Percentiles rank a stretch among this genome's conserved stretches.
These are phyloP conservation scores for Andrena bucephala DNA, from an alignment of 2,888 invertebrate genomes.

Conservation along the genomic window DNA sequence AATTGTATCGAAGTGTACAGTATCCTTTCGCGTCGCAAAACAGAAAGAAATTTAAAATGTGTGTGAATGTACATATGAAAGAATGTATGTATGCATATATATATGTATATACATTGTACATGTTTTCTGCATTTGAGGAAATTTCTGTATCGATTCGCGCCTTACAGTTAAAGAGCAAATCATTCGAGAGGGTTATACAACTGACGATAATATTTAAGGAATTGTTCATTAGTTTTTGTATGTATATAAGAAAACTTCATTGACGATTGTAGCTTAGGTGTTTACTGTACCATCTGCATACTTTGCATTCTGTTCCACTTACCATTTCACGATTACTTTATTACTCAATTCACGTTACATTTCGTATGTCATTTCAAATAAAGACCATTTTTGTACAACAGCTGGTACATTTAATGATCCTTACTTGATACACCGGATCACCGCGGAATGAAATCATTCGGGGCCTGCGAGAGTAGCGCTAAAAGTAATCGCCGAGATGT, in stretches of 20 bases:
- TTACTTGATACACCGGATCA: slow-evolving; percentile 20
- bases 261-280: slow-evolving; percentile 63
- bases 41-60: slow-evolving; percentile 24
- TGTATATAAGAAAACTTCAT: slow-evolving; percentile 51
- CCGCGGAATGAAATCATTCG: slow-evolving; percentile 34
- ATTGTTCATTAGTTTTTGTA: slow-evolving; percentile 72
- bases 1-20: slow-evolving; percentile 33
- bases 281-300: slow-evolving; percentile 56
- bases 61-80: slow-evolving; percentile 53
- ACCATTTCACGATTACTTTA: slow-evolving; percentile 61
- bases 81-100: slow-evolving; percentile 53
- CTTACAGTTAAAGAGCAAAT: slow-evolving; percentile 47
- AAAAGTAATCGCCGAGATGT: not conserved
- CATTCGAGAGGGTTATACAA: slow-evolving; percentile 49
- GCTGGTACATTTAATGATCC: slow-evolving; percentile 44
- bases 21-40: slow-evolving; percentile 22
- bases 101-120: slow-evolving; percentile 40
- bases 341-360: slow-evolving; percentile 68
- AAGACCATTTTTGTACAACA: slow-evolving; percentile 73
- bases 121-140: slow-evolving; percentile 33
- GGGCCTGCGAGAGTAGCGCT: not conserved
- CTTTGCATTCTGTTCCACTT: slow-evolving; percentile 66
- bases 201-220: slow-evolving; percentile 59
- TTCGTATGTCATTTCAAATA: slow-evolving; percentile 72
- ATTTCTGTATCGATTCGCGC: slow-evolving; percentile 52